Conservation (phyloP, 2,888 invertebrate genomes). For the Lasius fuliginosus region DNA sequence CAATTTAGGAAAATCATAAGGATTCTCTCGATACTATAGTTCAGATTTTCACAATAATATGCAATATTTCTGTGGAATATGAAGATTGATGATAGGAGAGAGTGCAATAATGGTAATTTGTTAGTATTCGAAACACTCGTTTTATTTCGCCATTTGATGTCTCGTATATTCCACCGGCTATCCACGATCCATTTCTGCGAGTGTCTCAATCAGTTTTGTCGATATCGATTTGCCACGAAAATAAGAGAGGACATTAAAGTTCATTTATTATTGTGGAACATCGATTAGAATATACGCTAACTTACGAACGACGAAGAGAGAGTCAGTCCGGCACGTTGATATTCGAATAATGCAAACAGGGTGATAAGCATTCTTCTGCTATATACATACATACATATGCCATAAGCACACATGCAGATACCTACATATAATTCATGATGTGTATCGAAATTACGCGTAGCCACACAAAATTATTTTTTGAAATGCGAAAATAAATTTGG, state of each 20-base stretch:
- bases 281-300: conserved; percentile 59
- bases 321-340: conserved; percentile 55
- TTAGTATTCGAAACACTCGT: neutral
- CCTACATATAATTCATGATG: neutral
- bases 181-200: conserved; percentile 53
- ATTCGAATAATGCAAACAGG: conserved; percentile 5
- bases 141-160: neutral
- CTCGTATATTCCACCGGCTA: conserved; percentile 4
- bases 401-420: neutral
- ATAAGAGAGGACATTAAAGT: conserved; percentile 69
- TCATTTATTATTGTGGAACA: conserved; percentile 70
- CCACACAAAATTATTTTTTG: conserved; percentile 14
- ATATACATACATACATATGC: neutral
- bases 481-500: neutral
- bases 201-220: conserved; percentile 41
- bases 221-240: conserved; percentile 48
- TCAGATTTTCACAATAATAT: neutral
- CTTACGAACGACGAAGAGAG: conserved; percentile 57
- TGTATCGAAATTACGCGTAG: neutral
- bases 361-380: neutral
- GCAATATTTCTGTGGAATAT: neutral
- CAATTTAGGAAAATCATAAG: neutral
- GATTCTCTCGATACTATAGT: neutral
- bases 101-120: neutral
- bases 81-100: neutral